Evolutionary conservation across 2,797 vertebrate species (phyloP), one percentile per base, ranked within the genome.

Genomic region (Tiaroga cobitis): DNA sequence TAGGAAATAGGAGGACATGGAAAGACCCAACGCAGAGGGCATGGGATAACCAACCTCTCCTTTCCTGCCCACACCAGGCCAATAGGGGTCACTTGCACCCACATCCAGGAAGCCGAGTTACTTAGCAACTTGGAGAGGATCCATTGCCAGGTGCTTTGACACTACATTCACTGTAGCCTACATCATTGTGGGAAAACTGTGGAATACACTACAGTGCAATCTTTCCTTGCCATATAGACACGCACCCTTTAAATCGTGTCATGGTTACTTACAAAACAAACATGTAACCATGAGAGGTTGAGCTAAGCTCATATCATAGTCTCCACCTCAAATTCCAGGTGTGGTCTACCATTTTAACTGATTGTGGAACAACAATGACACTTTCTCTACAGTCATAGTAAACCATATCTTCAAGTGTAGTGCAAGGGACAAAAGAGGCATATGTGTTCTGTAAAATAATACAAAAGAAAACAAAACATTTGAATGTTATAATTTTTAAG

Each of bases 41-140:
- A 80, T 32, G 77, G 77, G 69, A 74, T 72, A 61, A 61, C 75
- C 69, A 85, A 54, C 41, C 68, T 80, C 56, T 85, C 32, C 56
- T 85, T 85, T 85, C 84, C 84, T 85, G 84, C 32, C 56, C 56
- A 80, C 84, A 80, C 18, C 69, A 39, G 69, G 32, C 43, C 32
- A 32, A 67, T 3, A 56, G n/a, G 46, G 29, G 26, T 61, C 75
- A 85, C 43, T 59, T 85, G 77, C 77, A 85, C 68, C 77, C 83
- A 80, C 69, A 80, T 72, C 65, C 67, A 39, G 76, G 76, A 80
- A 80, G 39, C 41, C 39, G 21, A 51, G 77, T 80, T 74, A 65
- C 77, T 80, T 85, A 80, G 84, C 84, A 80, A 80, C 84, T 65
- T 85, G 41, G 43, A 85, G 41, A 74, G 32, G 37, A 85, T 74